These are phyloP conservation scores for Ammodytes dubius DNA, from an alignment of 2,113 vertebrate genomes.

Conservation along the genomic window DNA sequence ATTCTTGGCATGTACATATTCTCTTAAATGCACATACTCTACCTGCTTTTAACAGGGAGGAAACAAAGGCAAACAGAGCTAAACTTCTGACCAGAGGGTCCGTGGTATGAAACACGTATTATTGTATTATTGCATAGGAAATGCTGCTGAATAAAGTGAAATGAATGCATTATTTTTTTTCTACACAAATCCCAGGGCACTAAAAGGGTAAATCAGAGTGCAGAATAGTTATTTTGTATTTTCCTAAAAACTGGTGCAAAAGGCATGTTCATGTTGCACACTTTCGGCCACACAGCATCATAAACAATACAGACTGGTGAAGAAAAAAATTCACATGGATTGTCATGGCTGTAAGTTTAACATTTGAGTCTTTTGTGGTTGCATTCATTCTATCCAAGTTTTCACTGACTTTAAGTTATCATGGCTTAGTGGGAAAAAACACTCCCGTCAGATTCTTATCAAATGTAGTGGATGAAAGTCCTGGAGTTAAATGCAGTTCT, in stretches of 20 bases:
- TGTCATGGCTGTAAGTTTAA: background rate
- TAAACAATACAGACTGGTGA: too few species aligned
- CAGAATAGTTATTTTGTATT: too few species aligned
- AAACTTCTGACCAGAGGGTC: slow-evolving; percentile 31
- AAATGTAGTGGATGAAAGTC: background rate
- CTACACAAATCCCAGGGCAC: slow-evolving; percentile 19
- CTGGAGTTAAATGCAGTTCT: slow-evolving; percentile 4
- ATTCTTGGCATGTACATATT: background rate
- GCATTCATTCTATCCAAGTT: background rate
- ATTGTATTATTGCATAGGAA: slow-evolving; percentile 42
- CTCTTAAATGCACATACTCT: slow-evolving; percentile 17
- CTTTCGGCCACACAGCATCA: background rate
- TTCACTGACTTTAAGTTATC: background rate
- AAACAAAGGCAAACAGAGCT: slow-evolving; percentile 27
- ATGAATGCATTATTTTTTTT: slow-evolving; percentile 24
- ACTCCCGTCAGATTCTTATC: background rate
- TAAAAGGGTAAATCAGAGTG: slow-evolving; percentile 2
- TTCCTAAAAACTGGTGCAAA: background rate
- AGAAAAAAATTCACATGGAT: too few species aligned
- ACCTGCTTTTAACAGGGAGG: background rate
- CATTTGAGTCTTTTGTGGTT: background rate
- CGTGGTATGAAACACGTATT: slow-evolving; percentile 1
- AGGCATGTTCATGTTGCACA: background rate
- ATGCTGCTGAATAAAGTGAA: slow-evolving; percentile 17
- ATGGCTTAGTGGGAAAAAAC: background rate